These are phyloP conservation scores for Helostoma temminkii DNA, from an alignment of 2,797 vertebrate genomes.

Conservation along the genomic window DNA sequence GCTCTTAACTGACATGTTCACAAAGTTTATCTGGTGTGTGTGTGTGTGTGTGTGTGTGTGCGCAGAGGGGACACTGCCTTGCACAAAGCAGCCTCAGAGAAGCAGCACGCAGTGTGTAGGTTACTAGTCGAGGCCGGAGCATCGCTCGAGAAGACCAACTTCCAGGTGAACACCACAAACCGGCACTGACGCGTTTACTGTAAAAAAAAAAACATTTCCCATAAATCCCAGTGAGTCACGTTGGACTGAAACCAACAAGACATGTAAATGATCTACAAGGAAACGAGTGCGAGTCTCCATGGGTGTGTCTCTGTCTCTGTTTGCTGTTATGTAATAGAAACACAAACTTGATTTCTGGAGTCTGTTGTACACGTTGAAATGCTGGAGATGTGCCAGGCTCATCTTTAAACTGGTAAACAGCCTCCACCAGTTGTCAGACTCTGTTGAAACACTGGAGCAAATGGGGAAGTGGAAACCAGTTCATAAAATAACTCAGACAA, in stretches of 20 bases:
- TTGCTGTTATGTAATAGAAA: neutral
- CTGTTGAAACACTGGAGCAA: too few relatives aligned
- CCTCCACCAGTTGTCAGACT: too few relatives aligned
- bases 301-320: neutral
- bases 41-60: constrained; percentile 34
- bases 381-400: neutral
- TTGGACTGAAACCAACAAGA: neutral
- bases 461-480: too few relatives aligned
- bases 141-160: constrained; percentile 91
- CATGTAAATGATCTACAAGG: neutral
- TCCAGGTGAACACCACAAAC: constrained; percentile 89
- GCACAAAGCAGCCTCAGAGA: constrained; percentile 93
- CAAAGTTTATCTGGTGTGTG: constrained; percentile 12
- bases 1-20: neutral
- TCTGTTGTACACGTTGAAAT: too few relatives aligned
- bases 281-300: neutral
- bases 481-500: too few relatives aligned
- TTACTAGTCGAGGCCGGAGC: constrained; percentile 93
- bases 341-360: neutral
- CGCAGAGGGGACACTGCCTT: constrained; percentile 95
- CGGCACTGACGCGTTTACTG: too few relatives aligned
- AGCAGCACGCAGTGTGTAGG: constrained; percentile 89
- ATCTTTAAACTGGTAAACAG: too few relatives aligned
- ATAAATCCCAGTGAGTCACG: constrained; percentile 15
- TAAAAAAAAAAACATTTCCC: too few relatives aligned